Conservation (phyloP, 2,888 invertebrate species). For the Glaucopsyche alexis region DNA sequence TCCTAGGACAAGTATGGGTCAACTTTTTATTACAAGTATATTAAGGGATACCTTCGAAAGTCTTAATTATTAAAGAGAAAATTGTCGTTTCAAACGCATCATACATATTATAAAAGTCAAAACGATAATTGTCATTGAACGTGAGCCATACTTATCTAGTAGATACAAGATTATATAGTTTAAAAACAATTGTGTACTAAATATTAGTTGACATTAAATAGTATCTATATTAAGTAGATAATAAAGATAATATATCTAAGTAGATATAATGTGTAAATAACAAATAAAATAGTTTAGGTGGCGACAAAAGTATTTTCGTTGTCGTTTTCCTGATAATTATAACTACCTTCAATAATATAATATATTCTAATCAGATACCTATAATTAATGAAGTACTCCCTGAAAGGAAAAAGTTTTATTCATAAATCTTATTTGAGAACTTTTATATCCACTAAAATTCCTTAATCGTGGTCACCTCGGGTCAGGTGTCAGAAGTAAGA, state of each 20-base stretch:
- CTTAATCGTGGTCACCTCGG: conserved; percentile 36
- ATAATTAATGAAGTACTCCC: no score
- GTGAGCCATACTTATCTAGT: background rate
- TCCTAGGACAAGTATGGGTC: background rate
- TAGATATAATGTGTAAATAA: background rate
- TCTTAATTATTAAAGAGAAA: no score
- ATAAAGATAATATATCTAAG: background rate
- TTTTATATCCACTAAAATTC: conserved; percentile 26
- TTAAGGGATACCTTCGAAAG: no score
- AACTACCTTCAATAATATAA: no score
- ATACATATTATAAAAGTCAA: no score
- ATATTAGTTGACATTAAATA: background rate
- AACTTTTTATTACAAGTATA: no score
- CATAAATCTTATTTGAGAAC: no score
- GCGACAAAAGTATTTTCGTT: background rate
- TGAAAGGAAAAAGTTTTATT: no score
- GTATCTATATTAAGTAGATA: background rate
- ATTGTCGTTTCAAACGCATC: no score
- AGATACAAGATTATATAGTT: background rate
- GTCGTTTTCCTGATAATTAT: no score
- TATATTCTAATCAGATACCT: no score
- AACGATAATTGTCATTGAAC: background rate
- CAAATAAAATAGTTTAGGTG: no score
- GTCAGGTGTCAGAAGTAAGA: conserved; percentile 40
- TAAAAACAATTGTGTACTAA: conserved; percentile 2